phyloP scores from a whole-genome alignment of 2,888 invertebrate species.

The Apeira syringaria region DNA sequence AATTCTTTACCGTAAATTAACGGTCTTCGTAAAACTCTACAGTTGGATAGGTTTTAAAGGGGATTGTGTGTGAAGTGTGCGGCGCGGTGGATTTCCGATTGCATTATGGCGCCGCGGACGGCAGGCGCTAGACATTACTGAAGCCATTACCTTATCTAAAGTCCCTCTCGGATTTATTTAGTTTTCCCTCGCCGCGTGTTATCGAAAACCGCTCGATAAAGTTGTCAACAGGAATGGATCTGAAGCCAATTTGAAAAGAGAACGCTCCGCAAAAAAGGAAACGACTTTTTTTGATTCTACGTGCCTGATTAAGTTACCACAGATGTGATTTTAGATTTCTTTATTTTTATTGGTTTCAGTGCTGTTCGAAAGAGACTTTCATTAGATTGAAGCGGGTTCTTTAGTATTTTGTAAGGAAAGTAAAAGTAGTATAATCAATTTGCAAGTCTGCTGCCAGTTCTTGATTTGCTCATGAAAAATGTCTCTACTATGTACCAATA shows the following conservation, averaged over 20 bases:
- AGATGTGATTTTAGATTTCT: slow-evolving; percentile 39
- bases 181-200: slow-evolving; percentile 83
- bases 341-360: slow-evolving; percentile 33
- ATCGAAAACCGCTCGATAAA: slow-evolving; percentile 83
- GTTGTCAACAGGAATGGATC: slow-evolving; percentile 82
- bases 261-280: slow-evolving; percentile 65
- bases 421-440: too few species aligned
- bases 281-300: slow-evolving; percentile 60
- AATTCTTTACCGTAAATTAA: slow-evolving; percentile 14
- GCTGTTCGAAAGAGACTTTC: slow-evolving; percentile 22
- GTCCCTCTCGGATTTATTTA: slow-evolving; percentile 83
- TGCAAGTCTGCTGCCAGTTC: too few species aligned
- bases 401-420: neutral
- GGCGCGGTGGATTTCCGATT: slow-evolving; percentile 71
- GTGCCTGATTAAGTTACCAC: slow-evolving; percentile 46
- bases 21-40: slow-evolving; percentile 30
- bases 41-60: slow-evolving; percentile 29
- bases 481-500: too few species aligned
- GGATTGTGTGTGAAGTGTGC: slow-evolving; percentile 48
- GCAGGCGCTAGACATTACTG: slow-evolving; percentile 79
- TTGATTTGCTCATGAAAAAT: too few species aligned
- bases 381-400: slow-evolving; percentile 14
- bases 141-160: slow-evolving; percentile 83
- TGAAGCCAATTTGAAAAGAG: slow-evolving; percentile 77
- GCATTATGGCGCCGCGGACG: slow-evolving; percentile 67